Evolutionary conservation across 2,113 vertebrate genomes (phyloP).

Genomic region (Galemys pyrenaicus): DNA sequence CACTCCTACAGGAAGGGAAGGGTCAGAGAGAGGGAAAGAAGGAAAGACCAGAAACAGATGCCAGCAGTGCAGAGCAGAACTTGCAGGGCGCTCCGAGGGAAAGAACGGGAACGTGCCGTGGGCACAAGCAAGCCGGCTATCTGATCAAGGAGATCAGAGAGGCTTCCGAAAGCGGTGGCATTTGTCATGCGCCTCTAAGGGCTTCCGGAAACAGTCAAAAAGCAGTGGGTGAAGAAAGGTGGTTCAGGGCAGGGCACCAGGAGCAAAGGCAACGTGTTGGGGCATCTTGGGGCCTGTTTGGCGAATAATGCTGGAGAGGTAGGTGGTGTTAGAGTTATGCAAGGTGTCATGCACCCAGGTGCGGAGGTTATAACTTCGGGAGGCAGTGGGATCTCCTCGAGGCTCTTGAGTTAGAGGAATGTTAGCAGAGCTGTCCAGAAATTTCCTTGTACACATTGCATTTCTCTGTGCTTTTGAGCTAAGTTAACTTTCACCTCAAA

Average conservation of each 20-base stretch:
- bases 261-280: background rate
- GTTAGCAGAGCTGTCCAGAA: background rate
- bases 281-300: slow-evolving; percentile 39
- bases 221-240: background rate
- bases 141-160: background rate
- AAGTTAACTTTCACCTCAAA: background rate
- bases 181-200: background rate
- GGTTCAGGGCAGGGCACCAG: background rate
- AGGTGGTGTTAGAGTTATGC: background rate
- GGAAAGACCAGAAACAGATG: background rate
- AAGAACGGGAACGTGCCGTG: too few species aligned
- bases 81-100: rapidly evolving
- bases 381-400: background rate
- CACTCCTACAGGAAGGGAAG: background rate
- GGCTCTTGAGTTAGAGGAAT: background rate
- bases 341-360: background rate
- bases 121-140: background rate
- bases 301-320: background rate
- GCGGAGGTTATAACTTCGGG: background rate
- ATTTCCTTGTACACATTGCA: background rate
- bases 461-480: background rate
- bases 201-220: background rate
- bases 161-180: background rate
- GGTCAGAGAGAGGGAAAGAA: background rate
- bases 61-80: background rate